A percentile compares a stretch with the other conserved stretches of the same genome.
phyloP scores from a whole-genome alignment of 2,797 vertebrate genomes.

The Anguilla anguilla region DNA sequence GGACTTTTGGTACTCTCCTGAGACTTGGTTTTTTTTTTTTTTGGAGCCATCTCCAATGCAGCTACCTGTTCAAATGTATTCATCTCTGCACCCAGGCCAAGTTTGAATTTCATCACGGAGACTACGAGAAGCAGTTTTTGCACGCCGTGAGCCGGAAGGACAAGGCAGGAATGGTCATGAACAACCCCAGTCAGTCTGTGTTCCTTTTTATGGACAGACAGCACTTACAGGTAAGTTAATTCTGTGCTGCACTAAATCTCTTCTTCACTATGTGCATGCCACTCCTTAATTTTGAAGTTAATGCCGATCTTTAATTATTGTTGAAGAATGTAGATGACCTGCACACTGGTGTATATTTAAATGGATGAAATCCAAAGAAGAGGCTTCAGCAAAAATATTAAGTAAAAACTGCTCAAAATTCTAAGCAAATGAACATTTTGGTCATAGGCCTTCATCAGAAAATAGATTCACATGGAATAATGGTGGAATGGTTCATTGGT shows the following conservation, averaged over 20 bases:
- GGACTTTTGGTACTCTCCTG: background rate
- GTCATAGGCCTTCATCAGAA: too few relatives aligned
- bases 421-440: too few relatives aligned
- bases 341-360: too few relatives aligned
- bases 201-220: constrained; percentile 99
- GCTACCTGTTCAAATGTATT: background rate
- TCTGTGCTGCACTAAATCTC: background rate
- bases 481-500: too few relatives aligned
- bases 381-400: too few relatives aligned
- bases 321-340: too few relatives aligned
- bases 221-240: constrained; percentile 86
- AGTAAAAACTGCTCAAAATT: too few relatives aligned
- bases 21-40: background rate
- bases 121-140: constrained; percentile 97
- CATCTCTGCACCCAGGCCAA: constrained; percentile 20
- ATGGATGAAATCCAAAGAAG: too few relatives aligned
- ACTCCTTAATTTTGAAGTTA: background rate
- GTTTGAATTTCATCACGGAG: constrained; percentile 99
- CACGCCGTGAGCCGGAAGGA: constrained; percentile 97
- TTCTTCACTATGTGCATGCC: background rate
- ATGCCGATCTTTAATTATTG: too few relatives aligned
- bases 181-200: constrained; percentile 96
- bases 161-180: constrained; percentile 99
- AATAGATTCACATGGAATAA: too few relatives aligned
- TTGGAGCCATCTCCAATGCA: background rate